Evolutionary conservation across 2,113 vertebrate genomes (phyloP), one percentile per base, ranked within the genome.

Genomic region (Dipodomys ordii): DNA sequence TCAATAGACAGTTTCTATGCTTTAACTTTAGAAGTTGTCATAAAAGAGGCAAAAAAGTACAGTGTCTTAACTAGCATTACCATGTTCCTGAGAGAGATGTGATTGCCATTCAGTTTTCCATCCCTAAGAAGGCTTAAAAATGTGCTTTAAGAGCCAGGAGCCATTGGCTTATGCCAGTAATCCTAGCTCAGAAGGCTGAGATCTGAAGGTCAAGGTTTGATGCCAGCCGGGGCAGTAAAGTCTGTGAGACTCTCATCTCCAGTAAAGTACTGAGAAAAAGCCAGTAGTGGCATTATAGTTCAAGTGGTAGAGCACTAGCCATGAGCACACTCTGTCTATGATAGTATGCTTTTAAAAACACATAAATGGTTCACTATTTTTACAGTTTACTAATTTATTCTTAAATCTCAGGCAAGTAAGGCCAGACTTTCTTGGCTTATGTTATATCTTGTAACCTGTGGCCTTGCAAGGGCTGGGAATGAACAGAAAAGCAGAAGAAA

Each of bases 1-100:
- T 91, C 3, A 12, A 30, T 19, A 39, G 60, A 15, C 13, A 64
- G 6, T n/a, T 57, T 35, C 15, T 35, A 19, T 67, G 27, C 3
- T 72, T 77, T 77, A 65, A 65, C 69, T 77, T 96, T 83, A 82
- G 20, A 92, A 86, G 49, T 5, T 82, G 19, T 60, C 39, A 46
- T n/a, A 39, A 79, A 67, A 35, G 9, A 88, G 19, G 79, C 12
- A 32, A 72, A 74, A 16, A 13, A 57, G 12, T 16, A 22, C 32
- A 35, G 23, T 39, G 39, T 85, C 32, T 89, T 73, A 53, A 89
- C 27, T 23, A 49, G 16, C 65, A 62, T 62, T 74, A 30, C 11
- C n/a, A 83, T 64, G 64, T 77, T 27, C 22, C 27, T 23, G 13
- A 80, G 7, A 85, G 16, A 77, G 27, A 83, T 16, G 6, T 60